Base-by-base conservation (phyloP, 2,113 vertebrate species). In the Struthio camelus region DNA sequence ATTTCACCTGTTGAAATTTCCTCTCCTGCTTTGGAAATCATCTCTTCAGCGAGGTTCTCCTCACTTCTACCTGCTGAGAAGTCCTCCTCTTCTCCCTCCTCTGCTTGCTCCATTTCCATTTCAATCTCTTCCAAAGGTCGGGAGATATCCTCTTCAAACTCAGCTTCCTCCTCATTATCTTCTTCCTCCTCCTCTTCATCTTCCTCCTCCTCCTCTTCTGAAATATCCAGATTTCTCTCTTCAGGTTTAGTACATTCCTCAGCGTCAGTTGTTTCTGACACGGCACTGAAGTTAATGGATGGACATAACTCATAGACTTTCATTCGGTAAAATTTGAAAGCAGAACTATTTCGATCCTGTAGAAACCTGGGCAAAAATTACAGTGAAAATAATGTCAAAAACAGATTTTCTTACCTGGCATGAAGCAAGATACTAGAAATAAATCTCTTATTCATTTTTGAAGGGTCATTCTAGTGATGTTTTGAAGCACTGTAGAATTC, bases 271-370 rank as follows among this genome's bases (percentile, higher is more conserved):
- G 58, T 42, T 42, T 72, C 93, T 3, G 95, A 38, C 27, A 80
- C 71, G 1, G 94, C 66, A 0, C 69, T 73, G 75, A 98, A 98
- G 86, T 70, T 93, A 82, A 98, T 98, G 1, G 98, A 97, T 0
- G 97, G 98, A 48, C 98, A 98, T 5, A 98, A 82, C 91, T 98
- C 98, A 13, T 93, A 94, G 19, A 98, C 97, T 53, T 98, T 98
- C 94, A 97, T 95, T 5, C 98, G 92, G 50, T 98, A 98, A 69
- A 98, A 98, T 6, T 96, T 97, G 97, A 98, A 98, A 30, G 98
- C 98, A 2, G 98, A 92, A 72, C 98, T 98, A 54, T 83, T 96
- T 36, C 90, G 98, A 56, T 98, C 98, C 64, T 98, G 98, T 2
- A 98, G 96, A 76, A 98, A 98, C 98, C 98, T 98, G 87, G 28